Conservation (phyloP, 2,113 vertebrate genomes). For the Maylandia zebra region DNA sequence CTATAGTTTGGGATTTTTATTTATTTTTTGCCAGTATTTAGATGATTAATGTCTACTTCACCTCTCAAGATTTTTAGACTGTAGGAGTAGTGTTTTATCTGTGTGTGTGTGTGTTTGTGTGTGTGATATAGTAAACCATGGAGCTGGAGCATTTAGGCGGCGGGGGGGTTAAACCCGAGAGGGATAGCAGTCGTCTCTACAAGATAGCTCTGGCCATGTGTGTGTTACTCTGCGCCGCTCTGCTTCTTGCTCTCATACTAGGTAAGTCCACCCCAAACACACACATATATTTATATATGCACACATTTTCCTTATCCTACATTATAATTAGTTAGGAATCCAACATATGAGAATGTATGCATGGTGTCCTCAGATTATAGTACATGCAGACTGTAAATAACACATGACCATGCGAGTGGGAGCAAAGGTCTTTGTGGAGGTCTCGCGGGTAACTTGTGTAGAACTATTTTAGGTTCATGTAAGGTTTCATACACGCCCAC, state of each 20-base stretch:
- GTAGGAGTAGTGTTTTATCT: neutral
- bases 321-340: slow-evolving; percentile 48
- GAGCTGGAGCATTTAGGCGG: slow-evolving; percentile 63
- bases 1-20: neutral
- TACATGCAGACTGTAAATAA: slow-evolving; percentile 12
- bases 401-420: neutral
- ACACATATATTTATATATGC: neutral
- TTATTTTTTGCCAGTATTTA: neutral
- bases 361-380: slow-evolving; percentile 25
- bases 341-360: neutral
- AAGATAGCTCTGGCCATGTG: slow-evolving; percentile 62
- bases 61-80: neutral
- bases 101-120: neutral
- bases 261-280: slow-evolving; percentile 56
- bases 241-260: slow-evolving; percentile 69
- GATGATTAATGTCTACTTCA: neutral
- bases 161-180: slow-evolving; percentile 47
- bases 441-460: slow-evolving; percentile 5
- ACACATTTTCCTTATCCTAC: neutral
- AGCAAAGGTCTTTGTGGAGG: slow-evolving; percentile 11
- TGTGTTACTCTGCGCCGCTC: slow-evolving; percentile 56
- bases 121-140: slow-evolving; percentile 29
- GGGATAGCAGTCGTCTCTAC: slow-evolving; percentile 36
- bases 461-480: slow-evolving; percentile 66
- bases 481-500: slow-evolving; percentile 53